Conservation (phyloP, 2,888 invertebrate genomes). For the Amaurobius ferox region DNA sequence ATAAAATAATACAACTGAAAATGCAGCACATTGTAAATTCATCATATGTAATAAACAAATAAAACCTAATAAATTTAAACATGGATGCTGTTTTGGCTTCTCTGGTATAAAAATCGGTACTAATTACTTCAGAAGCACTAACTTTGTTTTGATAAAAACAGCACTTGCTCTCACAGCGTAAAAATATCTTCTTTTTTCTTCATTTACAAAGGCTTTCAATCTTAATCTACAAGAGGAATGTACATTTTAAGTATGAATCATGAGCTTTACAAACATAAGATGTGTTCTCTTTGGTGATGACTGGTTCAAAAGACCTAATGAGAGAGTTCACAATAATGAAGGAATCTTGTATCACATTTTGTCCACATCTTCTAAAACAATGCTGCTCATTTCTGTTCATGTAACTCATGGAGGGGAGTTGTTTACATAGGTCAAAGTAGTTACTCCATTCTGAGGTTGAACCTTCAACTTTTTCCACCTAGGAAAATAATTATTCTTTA, state of each 20-base stretch:
- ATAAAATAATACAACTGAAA: too few species aligned
- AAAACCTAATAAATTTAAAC: too few species aligned
- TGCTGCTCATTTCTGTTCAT: background rate
- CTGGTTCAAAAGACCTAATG: background rate
- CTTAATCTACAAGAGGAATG: background rate
- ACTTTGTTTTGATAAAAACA: background rate
- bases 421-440: constrained; percentile 17
- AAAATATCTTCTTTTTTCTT: background rate
- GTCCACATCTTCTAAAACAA: background rate
- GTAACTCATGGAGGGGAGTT: background rate
- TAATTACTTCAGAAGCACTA: too few species aligned
- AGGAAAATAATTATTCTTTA: background rate
- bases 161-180: background rate
- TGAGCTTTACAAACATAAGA: background rate
- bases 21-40: too few species aligned
- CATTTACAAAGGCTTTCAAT: background rate
- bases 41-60: too few species aligned
- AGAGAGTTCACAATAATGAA: background rate
- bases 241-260: constrained; percentile 12
- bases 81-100: too few species aligned
- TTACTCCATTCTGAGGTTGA: constrained; percentile 19
- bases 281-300: background rate
- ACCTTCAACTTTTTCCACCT: constrained; percentile 32
- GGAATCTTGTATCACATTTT: constrained; percentile 20
- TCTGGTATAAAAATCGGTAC: too few species aligned